Conservation (phyloP, 1,140 invertebrate species). For the Spodoptera frugiperda region DNA sequence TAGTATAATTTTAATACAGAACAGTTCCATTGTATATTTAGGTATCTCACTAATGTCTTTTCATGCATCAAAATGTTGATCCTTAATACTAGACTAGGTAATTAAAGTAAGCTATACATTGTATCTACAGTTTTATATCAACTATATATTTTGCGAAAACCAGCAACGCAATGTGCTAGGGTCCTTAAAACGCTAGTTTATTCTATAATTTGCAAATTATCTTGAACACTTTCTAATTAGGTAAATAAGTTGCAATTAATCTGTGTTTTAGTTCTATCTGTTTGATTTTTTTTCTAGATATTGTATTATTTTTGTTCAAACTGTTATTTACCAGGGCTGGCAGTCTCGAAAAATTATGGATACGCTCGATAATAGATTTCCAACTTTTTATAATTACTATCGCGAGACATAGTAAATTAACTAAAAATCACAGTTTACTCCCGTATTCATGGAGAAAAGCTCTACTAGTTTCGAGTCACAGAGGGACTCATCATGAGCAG, state of each 20-base stretch:
- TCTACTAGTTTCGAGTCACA: too few relatives aligned
- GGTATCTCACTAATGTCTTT: constrained; percentile 81
- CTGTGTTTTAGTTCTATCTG: not conserved
- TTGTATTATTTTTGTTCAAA: too few relatives aligned
- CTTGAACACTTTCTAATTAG: constrained; percentile 27
- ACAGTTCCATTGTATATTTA: constrained; percentile 27
- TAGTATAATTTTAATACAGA: constrained; percentile 23
- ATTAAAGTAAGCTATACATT: constrained; percentile 28
- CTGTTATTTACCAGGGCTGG: too few relatives aligned
- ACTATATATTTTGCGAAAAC: constrained; percentile 5
- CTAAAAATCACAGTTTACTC: too few relatives aligned
- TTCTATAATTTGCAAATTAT: constrained; percentile 36
- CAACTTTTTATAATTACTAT: too few relatives aligned
- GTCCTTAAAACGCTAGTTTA: not conserved
- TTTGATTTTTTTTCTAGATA: not conserved
- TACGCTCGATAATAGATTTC: too few relatives aligned
- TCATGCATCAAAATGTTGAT: constrained; percentile 62
- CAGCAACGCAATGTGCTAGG: constrained; percentile 22
- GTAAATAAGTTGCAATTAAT: constrained; percentile 1
- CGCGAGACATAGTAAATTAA: too few relatives aligned
- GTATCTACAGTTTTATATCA: constrained; percentile 35
- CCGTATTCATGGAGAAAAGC: too few relatives aligned
- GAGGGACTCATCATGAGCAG: too few relatives aligned
- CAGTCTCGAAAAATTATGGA: too few relatives aligned
- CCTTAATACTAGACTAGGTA: constrained; percentile 28